Evolutionary conservation across 2,888 invertebrate species (phyloP), one percentile per base, ranked within the genome.

Genomic region (Exocentrus adspersus): DNA sequence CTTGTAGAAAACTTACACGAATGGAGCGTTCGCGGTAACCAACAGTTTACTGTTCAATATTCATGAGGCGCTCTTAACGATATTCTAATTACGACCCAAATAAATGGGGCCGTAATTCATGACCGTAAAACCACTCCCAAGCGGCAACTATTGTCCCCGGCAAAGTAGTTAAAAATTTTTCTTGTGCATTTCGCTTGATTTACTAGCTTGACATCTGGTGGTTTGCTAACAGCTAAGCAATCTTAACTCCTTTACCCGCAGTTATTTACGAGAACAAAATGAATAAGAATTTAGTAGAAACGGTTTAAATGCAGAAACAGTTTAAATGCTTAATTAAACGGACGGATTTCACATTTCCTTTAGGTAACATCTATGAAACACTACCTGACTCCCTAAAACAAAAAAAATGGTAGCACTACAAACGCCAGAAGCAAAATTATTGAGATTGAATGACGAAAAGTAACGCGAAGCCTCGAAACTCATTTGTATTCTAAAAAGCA

Each of bases 61-160:
- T 74, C 75, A 75, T 73, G 73, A 71, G 63, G 71, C 70, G 72
- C 68, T 73, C 68, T 75, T 73, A 75, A 75, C 73, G 75, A 74
- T 75, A 75, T 75, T 75, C 75, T 75, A 75, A 75, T 75, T 75
- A 72, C 72, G 59, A 56, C 60, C 65, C 60, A 73, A 73, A 75
- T 74, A 72, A 75, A 75, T 74, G 74, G 71, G 63, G 72, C 72
- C 64, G 72, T 75, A 74, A 72, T 72, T 75, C 68, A 75, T 63
- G 60, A 61, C n/a, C 19, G 48, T 28, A 17, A 48, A 48, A 48
- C 28, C 48, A 16, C 28, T 28, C 14, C 24, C 48, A 52, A 54
- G 57, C 61, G 70, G 41, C 57, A 65, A 65, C 62, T 71, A 68
- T 69, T 66, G 62, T 57, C 58, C 71, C 60, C 9, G 32, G 42